Base-by-base conservation (phyloP, 2,113 vertebrate species). In the Mungos mungo region DNA sequence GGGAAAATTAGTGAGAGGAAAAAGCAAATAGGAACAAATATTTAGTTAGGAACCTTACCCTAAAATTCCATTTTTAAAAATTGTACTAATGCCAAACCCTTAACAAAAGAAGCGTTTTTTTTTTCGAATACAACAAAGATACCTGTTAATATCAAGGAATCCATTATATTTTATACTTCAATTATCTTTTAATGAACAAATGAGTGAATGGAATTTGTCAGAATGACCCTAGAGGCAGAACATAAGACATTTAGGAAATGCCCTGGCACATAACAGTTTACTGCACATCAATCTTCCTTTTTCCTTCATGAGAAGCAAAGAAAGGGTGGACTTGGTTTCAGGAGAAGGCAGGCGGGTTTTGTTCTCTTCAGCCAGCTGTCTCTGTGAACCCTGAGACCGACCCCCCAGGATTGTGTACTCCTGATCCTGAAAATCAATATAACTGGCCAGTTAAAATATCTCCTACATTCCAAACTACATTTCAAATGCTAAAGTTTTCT, bases 21-120 rank as follows among this genome's bases (percentile, higher is more conserved):
- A 88, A 92, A 74, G 23, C 33, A 97, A 94, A 83, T 76, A 65
- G 68, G 87, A 97, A 54, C 27, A 83, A 93, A 33, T 52, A 72
- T 72, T 72, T 84, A 60, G 25, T 94, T 79, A 94, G 57, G 29
- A 87, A 86, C 10, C 38, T 95, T 92, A 91, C 93, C 14, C 23
- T 47, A 54, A 79, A 91, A 95, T 81, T 74, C 31, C 63, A 79
- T 41, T 81, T 96, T 96, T 57, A 15, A 94, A 96, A 84, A 77
- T 66, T 83, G 52, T 45, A 31, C 29, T 60, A 82, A 72, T 41
- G 29, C 29, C 50, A 72, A 76, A 1, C 50, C 81, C 13, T 86
- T 94, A 31, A 77, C 76, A 31, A 84, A 45, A 84, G 10, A 77
- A 23, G 7, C 2, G 57, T n/a, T 19, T 81, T 35, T 81, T 35